These are phyloP conservation scores for Xylocopa sonorina DNA, from an alignment of 1,140 invertebrate genomes.

Conservation along the genomic window DNA sequence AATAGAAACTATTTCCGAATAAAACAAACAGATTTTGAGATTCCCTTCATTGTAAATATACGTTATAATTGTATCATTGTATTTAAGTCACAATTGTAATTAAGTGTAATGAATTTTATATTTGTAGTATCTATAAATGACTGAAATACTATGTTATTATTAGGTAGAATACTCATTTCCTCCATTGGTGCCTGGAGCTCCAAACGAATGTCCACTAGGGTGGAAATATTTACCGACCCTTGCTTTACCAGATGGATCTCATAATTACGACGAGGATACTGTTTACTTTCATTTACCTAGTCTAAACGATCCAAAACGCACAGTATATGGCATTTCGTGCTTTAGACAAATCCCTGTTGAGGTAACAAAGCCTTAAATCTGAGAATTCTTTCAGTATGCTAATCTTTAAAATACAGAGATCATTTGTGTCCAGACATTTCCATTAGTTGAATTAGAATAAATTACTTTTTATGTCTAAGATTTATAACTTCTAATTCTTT, in stretches of 20 bases:
- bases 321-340: conserved; percentile 98
- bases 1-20: not conserved
- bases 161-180: conserved; percentile 98
- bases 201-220: conserved; percentile 92
- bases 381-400: conserved; percentile 5
- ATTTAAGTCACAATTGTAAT: not conserved
- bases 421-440: too few species aligned
- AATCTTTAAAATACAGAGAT: not conserved
- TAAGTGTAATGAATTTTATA: not conserved
- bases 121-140: not conserved
- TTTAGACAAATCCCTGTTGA: conserved; percentile 98
- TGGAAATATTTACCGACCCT: conserved; percentile 98
- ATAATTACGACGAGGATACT: conserved; percentile 97
- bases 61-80: not conserved
- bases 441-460: too few species aligned
- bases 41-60: not conserved
- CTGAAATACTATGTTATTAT: conserved; percentile 24
- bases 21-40: not conserved
- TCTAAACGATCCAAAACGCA: conserved; percentile 89
- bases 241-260: conserved; percentile 98
- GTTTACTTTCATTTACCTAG: conserved; percentile 98
- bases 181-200: conserved; percentile 89
- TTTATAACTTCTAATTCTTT: too few species aligned
- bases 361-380: conserved; percentile 81
- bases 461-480: too few species aligned